Percentiles rank a stretch among this genome's conserved stretches.
Conservation (phyloP, 1,140 invertebrate genomes). For the Meteorus sp. region DNA sequence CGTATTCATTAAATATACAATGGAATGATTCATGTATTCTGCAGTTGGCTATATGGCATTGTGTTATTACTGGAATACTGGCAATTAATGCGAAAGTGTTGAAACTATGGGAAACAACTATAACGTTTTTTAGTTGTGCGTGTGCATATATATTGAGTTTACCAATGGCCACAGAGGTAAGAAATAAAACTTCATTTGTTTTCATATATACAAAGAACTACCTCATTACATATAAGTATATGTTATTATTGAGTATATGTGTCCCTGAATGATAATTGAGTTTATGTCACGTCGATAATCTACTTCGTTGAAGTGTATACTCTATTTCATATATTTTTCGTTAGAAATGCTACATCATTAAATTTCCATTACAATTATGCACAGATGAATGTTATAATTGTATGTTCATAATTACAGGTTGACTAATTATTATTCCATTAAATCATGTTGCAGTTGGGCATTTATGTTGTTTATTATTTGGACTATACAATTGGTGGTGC, state of each 20-base stretch:
- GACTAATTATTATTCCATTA: not conserved
- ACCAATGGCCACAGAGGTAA: constrained; percentile 85
- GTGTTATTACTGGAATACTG: constrained; percentile 79
- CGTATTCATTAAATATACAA: too few relatives aligned
- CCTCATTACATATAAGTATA: too few relatives aligned
- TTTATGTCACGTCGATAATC: too few relatives aligned
- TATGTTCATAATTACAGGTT: too few relatives aligned
- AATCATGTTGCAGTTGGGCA: constrained; percentile 69
- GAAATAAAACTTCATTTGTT: constrained; percentile 27
- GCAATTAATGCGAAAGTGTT: constrained; percentile 73
- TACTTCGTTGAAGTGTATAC: too few relatives aligned
- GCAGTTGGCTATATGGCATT: constrained; percentile 77
- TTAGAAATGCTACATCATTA: too few relatives aligned
- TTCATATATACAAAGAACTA: too few relatives aligned
- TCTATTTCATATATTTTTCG: too few relatives aligned
- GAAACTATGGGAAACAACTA: constrained; percentile 79
- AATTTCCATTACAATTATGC: not conserved
- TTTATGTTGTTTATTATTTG: constrained; percentile 80
- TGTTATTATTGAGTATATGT: too few relatives aligned
- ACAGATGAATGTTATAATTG: too few relatives aligned
- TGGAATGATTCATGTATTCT: too few relatives aligned
- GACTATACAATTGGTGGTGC: constrained; percentile 79
- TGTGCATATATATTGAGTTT: constrained; percentile 83
- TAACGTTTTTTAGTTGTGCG: constrained; percentile 83
- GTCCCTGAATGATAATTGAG: too few relatives aligned